Evolutionary conservation across 2,888 invertebrate genomes (phyloP), one percentile per base, ranked within the genome.

Genomic region (Fragum whitleyi): DNA sequence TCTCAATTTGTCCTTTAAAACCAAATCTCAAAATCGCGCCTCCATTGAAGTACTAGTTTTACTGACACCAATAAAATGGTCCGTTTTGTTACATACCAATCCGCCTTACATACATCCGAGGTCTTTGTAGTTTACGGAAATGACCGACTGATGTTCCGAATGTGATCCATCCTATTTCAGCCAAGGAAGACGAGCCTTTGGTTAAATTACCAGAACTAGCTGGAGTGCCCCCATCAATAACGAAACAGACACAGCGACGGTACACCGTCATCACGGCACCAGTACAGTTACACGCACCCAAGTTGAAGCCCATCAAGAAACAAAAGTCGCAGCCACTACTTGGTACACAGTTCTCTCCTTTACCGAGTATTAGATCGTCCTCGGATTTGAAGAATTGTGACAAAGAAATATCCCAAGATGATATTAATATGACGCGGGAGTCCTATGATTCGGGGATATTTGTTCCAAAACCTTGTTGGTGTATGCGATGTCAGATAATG

Each of bases 401-500:
- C 23, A 19, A n/a, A 9, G 29, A 36, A 1, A 23, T 16, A 21
- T 47, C 9, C 6, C n/a, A 21, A 16, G 53, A 51, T 51, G 53
- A 26, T 29, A 21, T 23, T 21, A 21, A 51, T 16, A 69, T 29
- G 16, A 29, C 53, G n/a, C 32, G n/a, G 23, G 39, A 11, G 1
- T 11, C 55, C 29, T 83, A 81, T 55, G n/a, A 55, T 23, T 26
- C 57, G 9, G 57, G 26, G 3, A 2, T n/a, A 28, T 65, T 42
- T 65, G 42, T 65, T 3, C 87, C 87, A 14, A 79, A 80, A 26
- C 71, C 84, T 32, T 86, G 87, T 62, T 86, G 83, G 82, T 88
- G 88, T 47, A 69, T 83, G 14, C 61, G 88, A 29, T 87, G 88
- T 70, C 86, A 88, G 61, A 80, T 86, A 0, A 88, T 88, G 88